phyloP scores from a whole-genome alignment of 2,113 vertebrate species.

The Galeopterus variegatus region DNA sequence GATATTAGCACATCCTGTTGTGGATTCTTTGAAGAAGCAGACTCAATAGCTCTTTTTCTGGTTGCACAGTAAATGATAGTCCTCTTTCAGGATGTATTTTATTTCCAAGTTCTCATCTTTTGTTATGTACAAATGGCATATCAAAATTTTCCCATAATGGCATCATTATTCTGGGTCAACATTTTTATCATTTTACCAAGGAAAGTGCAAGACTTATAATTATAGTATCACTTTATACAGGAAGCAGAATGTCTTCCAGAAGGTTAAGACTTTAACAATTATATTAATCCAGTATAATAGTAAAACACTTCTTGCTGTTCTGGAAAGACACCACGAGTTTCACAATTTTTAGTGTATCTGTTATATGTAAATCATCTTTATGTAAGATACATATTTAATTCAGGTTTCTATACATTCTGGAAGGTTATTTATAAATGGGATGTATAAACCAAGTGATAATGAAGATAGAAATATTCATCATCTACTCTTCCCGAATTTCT shows the following conservation, averaged over 20 bases:
- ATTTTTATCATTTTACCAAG: slow-evolving; percentile 47
- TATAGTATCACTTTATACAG: slow-evolving; percentile 43
- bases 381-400: background rate
- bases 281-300: background rate
- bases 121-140: background rate
- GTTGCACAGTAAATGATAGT: background rate
- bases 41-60: background rate
- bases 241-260: slow-evolving; percentile 47
- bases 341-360: background rate
- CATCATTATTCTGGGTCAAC: slow-evolving; percentile 43
- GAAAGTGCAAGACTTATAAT: background rate
- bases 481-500: background rate
- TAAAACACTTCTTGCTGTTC: background rate
- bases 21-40: slow-evolving; percentile 52
- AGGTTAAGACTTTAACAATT: slow-evolving; percentile 3
- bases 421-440: background rate
- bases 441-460: background rate
- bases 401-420: background rate
- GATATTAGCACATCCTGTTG: slow-evolving; percentile 57
- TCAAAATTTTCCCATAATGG: slow-evolving; percentile 15
- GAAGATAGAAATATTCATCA: background rate
- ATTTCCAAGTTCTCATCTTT: slow-evolving; percentile 55
- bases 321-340: background rate
- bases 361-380: background rate
- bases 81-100: slow-evolving; percentile 7